Evolutionary conservation across 2,113 vertebrate species (phyloP), one percentile per base, ranked within the genome.

Genomic region (Oryzias celebensis): DNA sequence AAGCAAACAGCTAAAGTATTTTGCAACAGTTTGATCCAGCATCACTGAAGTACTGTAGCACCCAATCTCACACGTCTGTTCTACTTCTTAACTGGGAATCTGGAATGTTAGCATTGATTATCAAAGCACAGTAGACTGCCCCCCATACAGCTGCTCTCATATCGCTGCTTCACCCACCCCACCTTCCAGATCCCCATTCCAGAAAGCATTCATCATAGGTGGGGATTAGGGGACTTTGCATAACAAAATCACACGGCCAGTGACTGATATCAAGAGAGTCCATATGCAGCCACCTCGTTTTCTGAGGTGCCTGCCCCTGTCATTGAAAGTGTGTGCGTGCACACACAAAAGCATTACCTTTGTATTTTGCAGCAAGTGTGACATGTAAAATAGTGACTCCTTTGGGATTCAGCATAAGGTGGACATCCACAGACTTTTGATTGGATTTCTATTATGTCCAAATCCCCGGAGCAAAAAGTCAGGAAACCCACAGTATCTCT

Each of bases 181-280:
- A n/a, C n/a, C 45, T 16, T 48, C 93, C 93, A 91, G 68, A 92
- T 93, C 94, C 91, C 79, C 82, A 68, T 81, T 87, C 85, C 82
- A 80, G 90, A 86, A 94, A 93, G 93, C 94, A 94, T 96, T 96
- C 94, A 95, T 94, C 95, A 92, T 96, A 95, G 95, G 94, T 96
- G 93, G 94, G 97, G 96, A 98, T 98, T 98, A 98, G 83, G 94
- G 93, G 96, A 94, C 92, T 98, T 97, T 98, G 94, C 96, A 98
- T 98, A 98, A 98, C 96, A 96, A 96, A 95, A 98, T 98, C 96
- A 98, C 95, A 97, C 94, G 94, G 95, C 95, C 96, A 98, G 93
- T 98, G 96, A 95, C 94, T 96, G 96, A 97, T 97, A 98, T 98
- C 96, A 97, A 96, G 96, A 95, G 93, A 92, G 94, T 93, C 95